Percentiles rank a stretch among this genome's conserved stretches.
Evolutionary conservation across 1,140 invertebrate genomes (phyloP).

Genomic region (Pemphigus obesinymphae): DNA sequence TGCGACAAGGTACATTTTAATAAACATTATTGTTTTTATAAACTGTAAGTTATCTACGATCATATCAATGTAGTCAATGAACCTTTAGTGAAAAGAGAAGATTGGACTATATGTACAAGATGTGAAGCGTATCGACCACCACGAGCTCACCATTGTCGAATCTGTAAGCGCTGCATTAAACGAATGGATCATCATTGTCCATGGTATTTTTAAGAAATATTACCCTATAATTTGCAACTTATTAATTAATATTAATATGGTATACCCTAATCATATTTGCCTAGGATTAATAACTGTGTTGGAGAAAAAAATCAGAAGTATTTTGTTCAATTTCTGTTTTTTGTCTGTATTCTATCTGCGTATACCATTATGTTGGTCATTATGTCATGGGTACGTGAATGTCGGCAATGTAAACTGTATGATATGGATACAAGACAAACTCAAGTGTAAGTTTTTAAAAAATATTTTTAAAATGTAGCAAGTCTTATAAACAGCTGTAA

Average conservation of each 20-base stretch:
- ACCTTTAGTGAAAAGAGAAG: slow-evolving; percentile 56
- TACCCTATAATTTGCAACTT: not conserved
- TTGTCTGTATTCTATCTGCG: slow-evolving; percentile 61
- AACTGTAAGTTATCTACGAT: not conserved
- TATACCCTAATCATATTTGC: not conserved
- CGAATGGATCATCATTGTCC: slow-evolving; percentile 91
- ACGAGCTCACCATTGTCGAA: slow-evolving; percentile 81
- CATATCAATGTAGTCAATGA: slow-evolving; percentile 35
- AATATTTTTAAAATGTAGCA: no score
- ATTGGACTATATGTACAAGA: slow-evolving; percentile 80
- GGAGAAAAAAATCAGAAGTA: slow-evolving; percentile 91
- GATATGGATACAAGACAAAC: slow-evolving; percentile 67
- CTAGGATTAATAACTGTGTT: slow-evolving; percentile 89
- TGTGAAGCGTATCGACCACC: slow-evolving; percentile 82
- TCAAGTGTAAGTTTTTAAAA: slow-evolving; percentile 64
- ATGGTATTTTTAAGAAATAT: slow-evolving; percentile 55
- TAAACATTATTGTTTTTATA: not conserved
- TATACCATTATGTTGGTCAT: slow-evolving; percentile 70
- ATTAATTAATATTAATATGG: not conserved
- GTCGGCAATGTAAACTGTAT: slow-evolving; percentile 60
- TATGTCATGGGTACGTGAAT: slow-evolving; percentile 70
- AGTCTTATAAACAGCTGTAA: no score
- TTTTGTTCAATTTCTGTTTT: slow-evolving; percentile 88
- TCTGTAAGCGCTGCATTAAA: slow-evolving; percentile 79
- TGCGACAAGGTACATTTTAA: slow-evolving; percentile 56